Evolutionary conservation across 2,888 invertebrate species (phyloP).

Genomic region (Lepetodrilus schrolli): DNA sequence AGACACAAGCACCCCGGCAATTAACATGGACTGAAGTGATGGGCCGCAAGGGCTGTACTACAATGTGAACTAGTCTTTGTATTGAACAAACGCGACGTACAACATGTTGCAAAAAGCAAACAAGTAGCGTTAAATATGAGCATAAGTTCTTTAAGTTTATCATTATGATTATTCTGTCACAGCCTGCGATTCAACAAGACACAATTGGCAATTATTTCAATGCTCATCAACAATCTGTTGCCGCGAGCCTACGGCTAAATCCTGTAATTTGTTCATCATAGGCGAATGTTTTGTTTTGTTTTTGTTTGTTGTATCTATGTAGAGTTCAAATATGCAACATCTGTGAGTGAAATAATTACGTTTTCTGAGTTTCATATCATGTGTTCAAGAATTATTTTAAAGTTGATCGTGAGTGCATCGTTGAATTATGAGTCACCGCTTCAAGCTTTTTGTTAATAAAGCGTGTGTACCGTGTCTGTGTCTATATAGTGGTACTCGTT

Average conservation of each 20-base stretch:
- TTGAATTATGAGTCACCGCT: no score
- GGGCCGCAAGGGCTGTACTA: not conserved
- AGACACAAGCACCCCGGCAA: not conserved
- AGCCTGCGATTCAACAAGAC: not conserved
- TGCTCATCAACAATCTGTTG: not conserved
- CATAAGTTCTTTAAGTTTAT: not conserved
- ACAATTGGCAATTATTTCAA: not conserved
- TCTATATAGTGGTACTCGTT: no score
- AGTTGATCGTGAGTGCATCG: no score
- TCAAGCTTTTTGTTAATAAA: no score
- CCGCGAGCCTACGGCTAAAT: not conserved
- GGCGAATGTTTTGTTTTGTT: not conserved
- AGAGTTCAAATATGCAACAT: not conserved
- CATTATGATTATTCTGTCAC: not conserved
- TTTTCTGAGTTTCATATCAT: no score
- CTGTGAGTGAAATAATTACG: not conserved
- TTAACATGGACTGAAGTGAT: not conserved
- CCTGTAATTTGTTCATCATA: no score
- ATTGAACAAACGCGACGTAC: no score
- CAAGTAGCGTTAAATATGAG: not conserved
- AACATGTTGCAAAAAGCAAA: constrained; percentile 14
- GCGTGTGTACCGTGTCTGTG: no score
- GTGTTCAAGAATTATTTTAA: no score
- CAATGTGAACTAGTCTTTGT: no score
- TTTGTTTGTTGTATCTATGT: not conserved